phyloP scores from a whole-genome alignment of 1,140 invertebrate genomes.

The Campoletis sonorensis region DNA sequence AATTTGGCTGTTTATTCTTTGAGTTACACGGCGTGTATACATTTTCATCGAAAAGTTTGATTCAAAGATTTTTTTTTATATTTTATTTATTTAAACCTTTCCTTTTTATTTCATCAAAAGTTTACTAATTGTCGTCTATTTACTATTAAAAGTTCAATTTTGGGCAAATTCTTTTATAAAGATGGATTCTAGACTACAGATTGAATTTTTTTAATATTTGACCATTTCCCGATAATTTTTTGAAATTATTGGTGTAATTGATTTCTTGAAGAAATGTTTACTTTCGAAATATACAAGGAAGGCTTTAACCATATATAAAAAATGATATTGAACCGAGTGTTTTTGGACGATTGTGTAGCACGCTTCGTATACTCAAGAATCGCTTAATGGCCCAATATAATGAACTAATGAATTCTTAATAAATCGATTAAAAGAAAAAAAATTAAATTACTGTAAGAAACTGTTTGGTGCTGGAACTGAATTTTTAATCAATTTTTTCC shows the following conservation, averaged over 20 bases:
- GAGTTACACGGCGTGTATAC: not conserved
- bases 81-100: too few relatives aligned
- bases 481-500: not conserved
- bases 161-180: too few relatives aligned
- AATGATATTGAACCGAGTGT: not conserved
- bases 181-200: too few relatives aligned
- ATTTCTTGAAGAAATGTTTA: too few relatives aligned
- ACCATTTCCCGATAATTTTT: not conserved
- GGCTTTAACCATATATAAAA: too few relatives aligned
- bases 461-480: too few relatives aligned
- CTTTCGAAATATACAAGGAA: not conserved
- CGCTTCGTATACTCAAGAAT: not conserved
- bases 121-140: too few relatives aligned
- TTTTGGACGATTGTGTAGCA: not conserved
- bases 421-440: not conserved
- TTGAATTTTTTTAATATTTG: too few relatives aligned
- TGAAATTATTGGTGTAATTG: too few relatives aligned
- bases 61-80: too few relatives aligned
- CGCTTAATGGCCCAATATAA: slow-evolving; percentile 25
- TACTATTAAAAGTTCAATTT: too few relatives aligned
- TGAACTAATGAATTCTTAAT: slow-evolving; percentile 18
- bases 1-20: slow-evolving; percentile 12
- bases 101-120: too few relatives aligned
- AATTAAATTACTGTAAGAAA: not conserved
- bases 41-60: not conserved